phyloP scores from a whole-genome alignment of 1,140 invertebrate species.

The Drosophila lowei region DNA sequence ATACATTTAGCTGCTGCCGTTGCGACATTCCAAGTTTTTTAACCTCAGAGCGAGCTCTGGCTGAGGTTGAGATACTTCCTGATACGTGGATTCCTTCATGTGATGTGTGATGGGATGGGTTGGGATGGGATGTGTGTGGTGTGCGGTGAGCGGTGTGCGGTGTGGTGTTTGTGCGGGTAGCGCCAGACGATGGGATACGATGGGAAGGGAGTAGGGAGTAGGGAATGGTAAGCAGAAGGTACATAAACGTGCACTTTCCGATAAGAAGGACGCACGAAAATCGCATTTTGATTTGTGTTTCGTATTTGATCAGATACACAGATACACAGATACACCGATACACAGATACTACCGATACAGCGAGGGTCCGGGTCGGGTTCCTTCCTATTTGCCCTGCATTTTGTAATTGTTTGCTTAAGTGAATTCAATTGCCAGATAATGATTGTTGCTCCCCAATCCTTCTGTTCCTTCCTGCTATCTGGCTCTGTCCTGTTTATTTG shows the following conservation, averaged over 20 bases:
- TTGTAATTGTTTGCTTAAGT: slow-evolving; percentile 73
- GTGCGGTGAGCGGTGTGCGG: neutral
- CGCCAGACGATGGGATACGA: slow-evolving; percentile 40
- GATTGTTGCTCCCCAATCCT: slow-evolving; percentile 33
- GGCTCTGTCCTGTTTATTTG: too few species aligned
- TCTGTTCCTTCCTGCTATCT: slow-evolving; percentile 4
- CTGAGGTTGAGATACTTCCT: slow-evolving; percentile 35
- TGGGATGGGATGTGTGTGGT: neutral
- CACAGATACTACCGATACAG: slow-evolving; percentile 30
- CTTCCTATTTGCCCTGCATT: slow-evolving; percentile 58
- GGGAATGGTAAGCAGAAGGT: slow-evolving; percentile 44
- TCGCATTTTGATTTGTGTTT: slow-evolving; percentile 75
- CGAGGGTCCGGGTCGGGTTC: slow-evolving; percentile 6
- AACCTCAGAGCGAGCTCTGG: slow-evolving; percentile 41
- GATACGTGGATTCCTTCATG: slow-evolving; percentile 15
- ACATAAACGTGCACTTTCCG: slow-evolving; percentile 53
- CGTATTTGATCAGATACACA: slow-evolving; percentile 68
- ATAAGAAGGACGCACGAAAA: slow-evolving; percentile 72
- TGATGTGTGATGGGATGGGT: neutral
- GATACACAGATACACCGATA: slow-evolving; percentile 31
- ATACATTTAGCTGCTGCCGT: slow-evolving; percentile 72
- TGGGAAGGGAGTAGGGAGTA: too few species aligned
- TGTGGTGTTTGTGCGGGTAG: slow-evolving; percentile 17
- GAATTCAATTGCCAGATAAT: slow-evolving; percentile 77
- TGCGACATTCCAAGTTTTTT: slow-evolving; percentile 65